These are phyloP conservation scores for Pseudomyrmex sp. DNA, from an alignment of 1,140 invertebrate species.

Conservation along the genomic window DNA sequence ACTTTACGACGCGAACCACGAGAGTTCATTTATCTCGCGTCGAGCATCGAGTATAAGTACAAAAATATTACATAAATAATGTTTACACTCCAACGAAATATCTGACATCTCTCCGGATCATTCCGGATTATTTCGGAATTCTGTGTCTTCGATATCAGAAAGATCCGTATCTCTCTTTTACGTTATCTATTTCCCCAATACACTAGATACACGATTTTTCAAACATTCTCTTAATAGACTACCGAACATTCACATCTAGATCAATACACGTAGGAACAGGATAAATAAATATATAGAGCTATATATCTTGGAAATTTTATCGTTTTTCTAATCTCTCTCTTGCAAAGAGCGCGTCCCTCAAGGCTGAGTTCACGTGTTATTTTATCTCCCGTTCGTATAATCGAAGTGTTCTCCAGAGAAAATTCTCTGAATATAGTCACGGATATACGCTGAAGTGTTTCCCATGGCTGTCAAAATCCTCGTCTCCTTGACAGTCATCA, in stretches of 20 bases:
- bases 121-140: no score
- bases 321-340: constrained; percentile 17
- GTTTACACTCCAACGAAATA: no score
- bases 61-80: no score
- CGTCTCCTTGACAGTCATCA: constrained; percentile 59
- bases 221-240: no score
- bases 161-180: no score
- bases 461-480: constrained; percentile 77
- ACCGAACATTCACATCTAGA: background rate
- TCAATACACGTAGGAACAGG: background rate
- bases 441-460: constrained; percentile 72
- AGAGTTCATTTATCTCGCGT: background rate
- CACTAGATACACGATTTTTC: no score
- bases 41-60: background rate
- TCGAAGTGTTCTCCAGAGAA: background rate
- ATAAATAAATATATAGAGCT: constrained; percentile 27
- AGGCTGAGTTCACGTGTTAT: background rate
- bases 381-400: background rate
- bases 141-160: no score
- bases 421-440: constrained; percentile 6
- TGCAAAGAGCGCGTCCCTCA: background rate
- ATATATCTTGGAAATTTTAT: constrained; percentile 6
- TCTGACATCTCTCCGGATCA: no score
- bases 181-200: no score
- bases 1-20: constrained; percentile 27